Evolutionary conservation across 2,113 vertebrate species (phyloP).

Genomic region (Xiphophorus hellerii): DNA sequence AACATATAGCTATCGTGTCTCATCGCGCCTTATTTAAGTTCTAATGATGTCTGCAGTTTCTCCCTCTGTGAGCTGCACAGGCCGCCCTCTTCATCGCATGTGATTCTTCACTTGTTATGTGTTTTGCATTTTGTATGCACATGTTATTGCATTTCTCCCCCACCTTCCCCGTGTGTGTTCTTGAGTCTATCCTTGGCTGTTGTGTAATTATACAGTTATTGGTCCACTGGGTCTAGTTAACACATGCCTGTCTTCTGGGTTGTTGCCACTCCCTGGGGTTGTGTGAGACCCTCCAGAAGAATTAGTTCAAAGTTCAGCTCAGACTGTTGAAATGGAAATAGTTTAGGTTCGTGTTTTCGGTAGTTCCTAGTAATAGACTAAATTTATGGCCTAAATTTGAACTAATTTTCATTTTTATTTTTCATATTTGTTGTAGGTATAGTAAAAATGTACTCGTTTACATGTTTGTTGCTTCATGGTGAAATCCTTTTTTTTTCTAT

Average conservation of each 20-base stretch:
- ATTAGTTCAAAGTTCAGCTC: not conserved
- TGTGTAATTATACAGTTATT: slow-evolving; percentile 23
- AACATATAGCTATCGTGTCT: slow-evolving; percentile 4
- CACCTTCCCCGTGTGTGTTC: not conserved
- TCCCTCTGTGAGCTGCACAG: not conserved
- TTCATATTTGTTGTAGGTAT: too few species aligned
- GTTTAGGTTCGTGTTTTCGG: too few species aligned
- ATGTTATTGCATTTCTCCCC: not conserved
- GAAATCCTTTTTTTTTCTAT: too few species aligned
- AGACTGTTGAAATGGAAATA: not conserved
- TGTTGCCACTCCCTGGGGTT: slow-evolving; percentile 30
- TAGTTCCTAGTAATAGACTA: too few species aligned
- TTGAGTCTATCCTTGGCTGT: slow-evolving; percentile 1
- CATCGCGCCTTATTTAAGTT: not conserved
- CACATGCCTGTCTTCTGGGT: slow-evolving; percentile 27
- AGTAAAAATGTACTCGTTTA: too few species aligned
- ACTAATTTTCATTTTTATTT: too few species aligned
- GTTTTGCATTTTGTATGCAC: not conserved
- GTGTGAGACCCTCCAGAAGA: not conserved
- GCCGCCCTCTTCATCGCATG: too few species aligned
- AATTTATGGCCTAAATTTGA: too few species aligned
- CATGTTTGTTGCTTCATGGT: too few species aligned
- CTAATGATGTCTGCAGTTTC: slow-evolving; percentile 35
- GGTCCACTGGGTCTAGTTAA: slow-evolving; percentile 42
- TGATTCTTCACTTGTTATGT: not conserved